A percentile compares a stretch with the other conserved stretches of the same genome.
These are phyloP conservation scores for Pomatostomus ruficeps DNA, from an alignment of 2,113 vertebrate genomes.

Conservation along the genomic window DNA sequence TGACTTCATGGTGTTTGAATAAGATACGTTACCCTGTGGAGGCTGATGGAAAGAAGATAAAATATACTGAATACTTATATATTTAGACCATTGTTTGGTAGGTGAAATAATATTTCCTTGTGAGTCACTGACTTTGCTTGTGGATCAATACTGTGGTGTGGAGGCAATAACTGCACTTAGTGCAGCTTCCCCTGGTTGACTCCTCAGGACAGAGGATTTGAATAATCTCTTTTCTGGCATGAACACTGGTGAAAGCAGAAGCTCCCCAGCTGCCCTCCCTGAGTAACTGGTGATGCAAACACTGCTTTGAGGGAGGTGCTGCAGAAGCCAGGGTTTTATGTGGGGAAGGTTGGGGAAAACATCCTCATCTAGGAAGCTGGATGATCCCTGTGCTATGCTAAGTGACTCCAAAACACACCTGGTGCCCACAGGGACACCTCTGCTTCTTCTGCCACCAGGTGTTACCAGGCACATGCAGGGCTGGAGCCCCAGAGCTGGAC, in stretches of 20 bases:
- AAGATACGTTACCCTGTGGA: background rate
- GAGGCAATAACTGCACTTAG: background rate
- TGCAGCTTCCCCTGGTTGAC: background rate
- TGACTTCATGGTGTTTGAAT: constrained; percentile 36
- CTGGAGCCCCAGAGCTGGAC: background rate
- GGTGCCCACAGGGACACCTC: background rate
- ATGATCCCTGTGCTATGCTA: background rate
- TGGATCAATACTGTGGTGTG: background rate
- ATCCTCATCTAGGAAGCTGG: background rate
- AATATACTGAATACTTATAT: background rate
- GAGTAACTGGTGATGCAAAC: background rate
- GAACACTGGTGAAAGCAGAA: background rate
- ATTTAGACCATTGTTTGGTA: constrained; percentile 30
- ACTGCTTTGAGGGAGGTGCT: background rate
- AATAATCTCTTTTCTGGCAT: background rate
- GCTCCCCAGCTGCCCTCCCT: background rate
- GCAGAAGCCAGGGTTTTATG: background rate
- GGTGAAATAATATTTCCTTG: constrained; percentile 28
- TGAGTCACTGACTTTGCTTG: background rate
- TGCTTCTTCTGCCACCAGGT: background rate
- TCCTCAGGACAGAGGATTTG: background rate
- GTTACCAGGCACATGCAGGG: background rate
- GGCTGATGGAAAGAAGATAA: constrained; percentile 37
- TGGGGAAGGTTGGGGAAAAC: background rate
- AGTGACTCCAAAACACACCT: background rate